Evolutionary conservation across 2,797 vertebrate species (phyloP), one percentile per base, ranked within the genome.

Genomic region (Nasua narica): DNA sequence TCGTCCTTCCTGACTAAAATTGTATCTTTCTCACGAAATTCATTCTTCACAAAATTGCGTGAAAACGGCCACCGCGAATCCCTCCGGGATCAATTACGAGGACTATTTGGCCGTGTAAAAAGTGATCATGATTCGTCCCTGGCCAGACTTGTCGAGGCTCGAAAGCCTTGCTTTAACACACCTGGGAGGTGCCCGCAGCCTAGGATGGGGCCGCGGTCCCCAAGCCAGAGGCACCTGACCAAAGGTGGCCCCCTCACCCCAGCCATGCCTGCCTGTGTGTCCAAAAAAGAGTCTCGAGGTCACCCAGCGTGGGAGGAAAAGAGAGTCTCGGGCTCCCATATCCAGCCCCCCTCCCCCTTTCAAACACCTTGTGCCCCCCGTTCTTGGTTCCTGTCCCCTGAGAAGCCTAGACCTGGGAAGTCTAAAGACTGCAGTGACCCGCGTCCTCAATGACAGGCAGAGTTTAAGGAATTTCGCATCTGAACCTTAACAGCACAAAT

Each of bases 21-120:
- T 94, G 19, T n/a, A 54, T 90, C 90, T 96, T 95, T 40, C 43
- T 40, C 29, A 81, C 70, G 76, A 90, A 94, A 90, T 72, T 88
- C 48, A 88, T 78, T 93, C 91, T 87, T 81, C 95, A 94, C 84
- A 94, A 97, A 97, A 95, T 13, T 35, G 3, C 83, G 32, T 46
- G 40, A 58, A 81, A 82, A 62, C 35, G 52, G 32, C 52, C 32
- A 54, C 32, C 54, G 32, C 0, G 2, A 94, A 40, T 23, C n/a
- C 65, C 65, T 15, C 37, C 25, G 9, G 46, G 76, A 87, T 81
- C 25, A 13, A 2, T 52, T 87, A 56, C 43, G 54, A 74, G 48
- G 84, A 69, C 19, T 65, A 58, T 96, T 56, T 46, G 9, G 37
- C 69, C 67, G 2, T 40, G 35, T 87, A 7, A 94, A 65, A 81